Percentiles rank a stretch among this genome's conserved stretches.
Conservation (phyloP, 2,888 invertebrate species). For the Oegoconia quadripuncta region DNA sequence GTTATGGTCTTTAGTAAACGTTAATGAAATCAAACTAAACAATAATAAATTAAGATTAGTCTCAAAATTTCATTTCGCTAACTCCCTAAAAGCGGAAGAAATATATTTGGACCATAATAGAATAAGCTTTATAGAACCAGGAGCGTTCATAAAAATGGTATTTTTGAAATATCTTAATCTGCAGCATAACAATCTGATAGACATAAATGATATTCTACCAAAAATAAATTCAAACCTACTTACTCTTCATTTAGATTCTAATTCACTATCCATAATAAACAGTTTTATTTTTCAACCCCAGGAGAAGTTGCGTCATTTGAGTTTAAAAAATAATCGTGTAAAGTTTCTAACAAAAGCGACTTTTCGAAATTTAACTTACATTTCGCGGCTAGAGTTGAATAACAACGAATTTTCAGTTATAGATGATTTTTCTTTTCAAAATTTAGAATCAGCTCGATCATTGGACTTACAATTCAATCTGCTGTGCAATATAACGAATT, state of each 20-base stretch:
- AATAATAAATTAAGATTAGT: conserved; percentile 89
- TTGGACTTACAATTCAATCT: conserved; percentile 88
- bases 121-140: conserved; percentile 88
- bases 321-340: conserved; percentile 88
- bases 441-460: conserved; percentile 86
- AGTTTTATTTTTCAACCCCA: conserved; percentile 87
- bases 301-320: conserved; percentile 89
- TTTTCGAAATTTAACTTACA: conserved; percentile 86
- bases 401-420: conserved; percentile 89
- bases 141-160: conserved; percentile 85
- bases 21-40: conserved; percentile 89
- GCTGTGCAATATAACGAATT: conserved; percentile 83
- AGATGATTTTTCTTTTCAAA: conserved; percentile 89
- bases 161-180: conserved; percentile 91
- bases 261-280: conserved; percentile 85
- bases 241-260: conserved; percentile 88
- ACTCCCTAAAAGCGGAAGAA: conserved; percentile 86
- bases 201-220: conserved; percentile 88
- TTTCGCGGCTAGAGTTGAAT: conserved; percentile 87
- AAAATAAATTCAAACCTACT: conserved; percentile 84
- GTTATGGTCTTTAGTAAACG: conserved; percentile 84
- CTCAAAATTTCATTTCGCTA: conserved; percentile 86
- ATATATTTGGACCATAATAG: conserved; percentile 92
- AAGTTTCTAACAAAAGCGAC: conserved; percentile 84
- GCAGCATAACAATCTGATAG: conserved; percentile 87